Evolutionary conservation across 1,140 invertebrate species (phyloP).

Genomic region (Cheumatopsyche charites): DNA sequence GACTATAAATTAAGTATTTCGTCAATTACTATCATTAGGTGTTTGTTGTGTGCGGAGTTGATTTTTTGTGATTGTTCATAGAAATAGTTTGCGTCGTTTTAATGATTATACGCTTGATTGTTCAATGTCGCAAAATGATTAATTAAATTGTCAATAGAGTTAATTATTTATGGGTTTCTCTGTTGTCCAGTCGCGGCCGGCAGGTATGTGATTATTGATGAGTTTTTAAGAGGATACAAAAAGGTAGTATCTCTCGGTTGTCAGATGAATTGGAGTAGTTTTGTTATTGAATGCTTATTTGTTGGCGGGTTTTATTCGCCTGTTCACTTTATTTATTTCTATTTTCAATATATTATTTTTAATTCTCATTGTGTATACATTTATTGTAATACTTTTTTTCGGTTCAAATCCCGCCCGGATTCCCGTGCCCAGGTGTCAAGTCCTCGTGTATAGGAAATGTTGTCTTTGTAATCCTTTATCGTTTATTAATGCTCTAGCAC

Average conservation of each 20-base stretch:
- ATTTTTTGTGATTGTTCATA: no score
- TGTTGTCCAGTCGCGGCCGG: not conserved
- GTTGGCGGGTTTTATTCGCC: slow-evolving; percentile 28
- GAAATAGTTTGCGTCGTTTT: no score
- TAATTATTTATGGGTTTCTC: not conserved
- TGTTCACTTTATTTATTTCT: slow-evolving; percentile 28
- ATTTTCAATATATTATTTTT: no score
- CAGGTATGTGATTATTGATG: slow-evolving; percentile 47
- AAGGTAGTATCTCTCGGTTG: slow-evolving; percentile 40
- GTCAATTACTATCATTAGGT: no score
- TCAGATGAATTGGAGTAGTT: slow-evolving; percentile 47
- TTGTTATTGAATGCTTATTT: slow-evolving; percentile 47
- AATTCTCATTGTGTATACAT: not conserved
- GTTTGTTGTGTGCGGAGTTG: no score
- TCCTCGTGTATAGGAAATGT: slow-evolving; percentile 36
- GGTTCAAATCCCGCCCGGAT: slow-evolving; percentile 28
- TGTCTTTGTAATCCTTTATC: slow-evolving; percentile 38
- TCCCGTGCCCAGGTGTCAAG: slow-evolving; percentile 35
- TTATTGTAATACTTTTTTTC: slow-evolving; percentile 10
- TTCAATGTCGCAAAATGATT: no score
- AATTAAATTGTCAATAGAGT: not conserved
- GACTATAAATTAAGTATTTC: no score
- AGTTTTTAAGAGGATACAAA: slow-evolving; percentile 47
- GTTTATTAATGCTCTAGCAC: slow-evolving; percentile 28
- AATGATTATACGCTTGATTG: no score